phyloP scores from a whole-genome alignment of 2,797 vertebrate species.

The Chloroceryle inda region DNA sequence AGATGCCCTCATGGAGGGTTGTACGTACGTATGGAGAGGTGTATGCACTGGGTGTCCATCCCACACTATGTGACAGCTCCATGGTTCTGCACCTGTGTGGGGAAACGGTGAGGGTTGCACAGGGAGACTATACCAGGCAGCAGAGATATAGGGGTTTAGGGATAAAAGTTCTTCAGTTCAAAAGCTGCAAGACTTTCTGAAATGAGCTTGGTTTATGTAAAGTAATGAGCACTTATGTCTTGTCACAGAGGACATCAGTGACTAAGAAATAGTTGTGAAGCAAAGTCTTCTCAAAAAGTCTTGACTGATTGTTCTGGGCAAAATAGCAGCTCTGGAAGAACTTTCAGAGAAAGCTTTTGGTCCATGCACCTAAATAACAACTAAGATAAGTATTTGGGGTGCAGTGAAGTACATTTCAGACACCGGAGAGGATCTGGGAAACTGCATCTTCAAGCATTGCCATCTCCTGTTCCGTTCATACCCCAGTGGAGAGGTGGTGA shows the following conservation, averaged over 20 bases:
- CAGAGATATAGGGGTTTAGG: not conserved
- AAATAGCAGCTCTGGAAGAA: not conserved
- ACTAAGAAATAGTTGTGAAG: not conserved
- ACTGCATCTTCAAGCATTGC: not conserved
- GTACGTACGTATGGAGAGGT: not conserved
- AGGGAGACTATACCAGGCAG: fast-evolving
- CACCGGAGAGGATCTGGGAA: not conserved
- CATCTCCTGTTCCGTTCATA: not conserved
- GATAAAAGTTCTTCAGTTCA: not conserved
- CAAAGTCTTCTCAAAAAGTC: not conserved
- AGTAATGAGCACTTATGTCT: not conserved
- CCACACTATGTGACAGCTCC: fast-evolving
- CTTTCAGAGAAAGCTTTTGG: not conserved
- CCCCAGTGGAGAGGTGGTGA: not conserved
- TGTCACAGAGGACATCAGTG: not conserved
- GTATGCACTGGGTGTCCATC: not conserved
- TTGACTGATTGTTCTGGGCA: not conserved
- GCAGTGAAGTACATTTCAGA: not conserved
- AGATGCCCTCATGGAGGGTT: fast-evolving
- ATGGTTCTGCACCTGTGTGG: fast-evolving
- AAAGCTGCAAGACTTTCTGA: not conserved
- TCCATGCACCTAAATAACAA: not conserved
- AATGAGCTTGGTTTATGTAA: not conserved
- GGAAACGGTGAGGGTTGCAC: not conserved
- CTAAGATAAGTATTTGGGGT: not conserved